These are phyloP conservation scores for Coptotermes formosanus DNA, from an alignment of 1,140 invertebrate species.

Conservation along the genomic window DNA sequence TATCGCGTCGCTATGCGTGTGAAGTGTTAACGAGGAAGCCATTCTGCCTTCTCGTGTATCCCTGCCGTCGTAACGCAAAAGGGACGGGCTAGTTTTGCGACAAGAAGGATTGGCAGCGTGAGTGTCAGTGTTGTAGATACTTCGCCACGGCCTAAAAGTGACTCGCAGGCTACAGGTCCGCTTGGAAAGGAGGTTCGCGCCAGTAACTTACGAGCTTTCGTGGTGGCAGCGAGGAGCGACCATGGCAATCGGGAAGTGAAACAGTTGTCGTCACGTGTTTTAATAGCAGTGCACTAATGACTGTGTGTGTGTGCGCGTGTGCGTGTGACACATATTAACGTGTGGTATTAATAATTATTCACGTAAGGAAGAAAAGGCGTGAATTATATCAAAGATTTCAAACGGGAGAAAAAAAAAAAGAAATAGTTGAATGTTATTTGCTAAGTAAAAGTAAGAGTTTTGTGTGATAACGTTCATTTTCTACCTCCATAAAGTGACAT, in stretches of 20 bases:
- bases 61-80: not conserved
- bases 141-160: constrained; percentile 1
- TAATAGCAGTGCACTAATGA: not conserved
- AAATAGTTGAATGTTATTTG: no score
- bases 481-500: not conserved
- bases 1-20: no score
- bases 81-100: not conserved
- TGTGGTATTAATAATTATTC: not conserved
- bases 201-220: not conserved
- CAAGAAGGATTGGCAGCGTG: not conserved
- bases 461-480: no score
- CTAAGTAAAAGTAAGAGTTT: no score
- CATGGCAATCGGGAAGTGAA: not conserved
- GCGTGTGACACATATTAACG: not conserved
- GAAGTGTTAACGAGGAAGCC: no score
- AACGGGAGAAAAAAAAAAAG: not conserved
- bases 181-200: not conserved
- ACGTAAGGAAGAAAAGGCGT: not conserved
- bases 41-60: no score
- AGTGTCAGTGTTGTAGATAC: not conserved
- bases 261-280: constrained; percentile 7
- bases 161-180: not conserved
- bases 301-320: not conserved
- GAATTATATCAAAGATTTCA: not conserved
- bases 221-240: not conserved